Evolutionary conservation across 2,888 invertebrate species (phyloP).

Genomic region (Drosophila lutescens): DNA sequence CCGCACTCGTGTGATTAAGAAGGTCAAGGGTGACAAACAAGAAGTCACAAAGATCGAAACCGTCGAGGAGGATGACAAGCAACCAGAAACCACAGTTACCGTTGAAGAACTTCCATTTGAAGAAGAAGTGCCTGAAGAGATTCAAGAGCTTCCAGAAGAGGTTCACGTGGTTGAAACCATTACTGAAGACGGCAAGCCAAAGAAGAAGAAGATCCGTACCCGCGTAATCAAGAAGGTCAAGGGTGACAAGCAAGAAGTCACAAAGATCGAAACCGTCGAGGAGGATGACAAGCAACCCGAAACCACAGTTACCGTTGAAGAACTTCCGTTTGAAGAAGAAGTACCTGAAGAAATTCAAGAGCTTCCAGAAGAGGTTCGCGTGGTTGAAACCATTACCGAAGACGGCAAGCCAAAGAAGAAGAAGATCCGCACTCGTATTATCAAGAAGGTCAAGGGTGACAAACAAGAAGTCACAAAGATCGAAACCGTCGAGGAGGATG

Average conservation of each 20-base stretch:
- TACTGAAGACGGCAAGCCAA: conserved; percentile 5
- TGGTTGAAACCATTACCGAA: neutral
- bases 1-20: conserved; percentile 26
- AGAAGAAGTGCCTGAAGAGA: neutral
- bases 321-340: neutral
- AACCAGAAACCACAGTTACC: neutral
- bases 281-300: conserved; percentile 1
- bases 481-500: conserved; percentile 3
- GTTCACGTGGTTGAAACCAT: neutral
- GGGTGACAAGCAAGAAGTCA: conserved; percentile 24
- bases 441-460: conserved; percentile 20
- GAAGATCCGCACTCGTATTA: conserved; percentile 10
- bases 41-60: conserved; percentile 30
- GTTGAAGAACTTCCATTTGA: conserved; percentile 3
- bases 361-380: conserved; percentile 1
- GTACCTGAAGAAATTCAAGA: neutral
- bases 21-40: conserved; percentile 34
- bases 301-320: conserved; percentile 1
- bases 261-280: conserved; percentile 15
- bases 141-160: conserved; percentile 4
- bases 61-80: conserved; percentile 2
- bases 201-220: conserved; percentile 10
- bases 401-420: conserved; percentile 6
- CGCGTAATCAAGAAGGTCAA: conserved; percentile 7
- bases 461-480: conserved; percentile 19